A percentile compares a stretch with the other conserved stretches of the same genome.
Evolutionary conservation across 2,113 vertebrate species (phyloP).

Genomic region (Bucco capensis): DNA sequence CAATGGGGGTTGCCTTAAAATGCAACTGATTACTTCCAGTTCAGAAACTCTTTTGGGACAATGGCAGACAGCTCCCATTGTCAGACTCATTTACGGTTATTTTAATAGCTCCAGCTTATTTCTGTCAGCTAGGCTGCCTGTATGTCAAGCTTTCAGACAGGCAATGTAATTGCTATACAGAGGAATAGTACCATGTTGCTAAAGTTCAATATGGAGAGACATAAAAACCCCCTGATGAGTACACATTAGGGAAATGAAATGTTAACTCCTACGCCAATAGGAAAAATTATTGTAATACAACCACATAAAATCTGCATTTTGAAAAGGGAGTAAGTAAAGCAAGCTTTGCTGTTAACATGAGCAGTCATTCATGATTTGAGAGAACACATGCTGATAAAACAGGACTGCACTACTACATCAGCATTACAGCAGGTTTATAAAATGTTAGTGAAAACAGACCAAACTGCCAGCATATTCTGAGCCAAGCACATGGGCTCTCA

Average conservation of each 20-base stretch:
- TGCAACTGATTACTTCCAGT: slow-evolving; percentile 82
- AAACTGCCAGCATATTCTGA: neutral
- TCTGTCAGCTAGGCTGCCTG: slow-evolving; percentile 48
- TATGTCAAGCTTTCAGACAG: slow-evolving; percentile 37
- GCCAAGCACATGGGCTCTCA: neutral
- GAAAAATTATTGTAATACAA: slow-evolving; percentile 35
- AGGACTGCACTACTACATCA: neutral
- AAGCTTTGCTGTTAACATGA: neutral
- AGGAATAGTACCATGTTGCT: slow-evolving; percentile 15
- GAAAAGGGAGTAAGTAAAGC: neutral
- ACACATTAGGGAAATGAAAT: slow-evolving; percentile 34
- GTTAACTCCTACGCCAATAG: neutral
- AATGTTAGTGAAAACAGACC: neutral
- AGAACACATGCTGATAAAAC: neutral
- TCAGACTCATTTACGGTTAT: slow-evolving; percentile 73
- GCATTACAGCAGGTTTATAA: neutral
- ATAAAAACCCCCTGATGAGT: slow-evolving; percentile 25
- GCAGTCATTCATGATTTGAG: neutral
- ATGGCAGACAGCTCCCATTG: slow-evolving; percentile 76
- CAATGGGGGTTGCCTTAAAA: slow-evolving; percentile 63
- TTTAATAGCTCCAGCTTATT: slow-evolving; percentile 74
- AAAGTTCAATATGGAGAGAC: neutral
- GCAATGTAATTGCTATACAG: slow-evolving; percentile 45
- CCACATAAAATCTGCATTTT: neutral
- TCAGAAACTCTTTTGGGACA: slow-evolving; percentile 80